phyloP scores from a whole-genome alignment of 1,140 invertebrate species.

The Akabosia matsudoensis region DNA sequence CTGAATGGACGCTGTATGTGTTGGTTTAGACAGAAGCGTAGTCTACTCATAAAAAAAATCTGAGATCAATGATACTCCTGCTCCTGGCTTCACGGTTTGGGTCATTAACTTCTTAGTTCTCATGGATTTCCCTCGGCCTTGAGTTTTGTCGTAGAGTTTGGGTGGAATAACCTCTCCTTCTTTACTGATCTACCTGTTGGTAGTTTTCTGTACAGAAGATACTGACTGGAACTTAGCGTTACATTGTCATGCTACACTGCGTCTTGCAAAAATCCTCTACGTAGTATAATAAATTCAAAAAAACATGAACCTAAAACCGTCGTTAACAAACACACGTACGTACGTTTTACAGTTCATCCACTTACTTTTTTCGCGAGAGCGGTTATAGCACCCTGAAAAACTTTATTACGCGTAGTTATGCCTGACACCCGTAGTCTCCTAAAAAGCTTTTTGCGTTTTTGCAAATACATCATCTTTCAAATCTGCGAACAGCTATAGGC shows the following conservation, averaged over 20 bases:
- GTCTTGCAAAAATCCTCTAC: no score
- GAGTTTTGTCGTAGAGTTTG: neutral
- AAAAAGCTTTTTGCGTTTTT: no score
- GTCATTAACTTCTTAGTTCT: slow-evolving; percentile 17
- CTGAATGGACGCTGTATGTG: neutral
- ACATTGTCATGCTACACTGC: neutral
- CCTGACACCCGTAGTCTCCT: no score
- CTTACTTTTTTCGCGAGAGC: no score
- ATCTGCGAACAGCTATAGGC: no score
- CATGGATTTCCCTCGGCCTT: slow-evolving; percentile 15
- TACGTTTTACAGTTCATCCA: no score
- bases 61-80: neutral
- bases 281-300: no score
- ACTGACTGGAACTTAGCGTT: neutral
- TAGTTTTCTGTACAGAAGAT: neutral
- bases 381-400: no score
- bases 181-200: neutral
- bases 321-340: no score
- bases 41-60: neutral
- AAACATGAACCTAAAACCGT: no score
- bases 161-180: neutral
- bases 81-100: neutral
- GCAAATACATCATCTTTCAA: no score
- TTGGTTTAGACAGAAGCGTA: neutral
- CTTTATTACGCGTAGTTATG: no score